These are phyloP conservation scores for Huso huso DNA, from an alignment of 2,797 vertebrate species.

Conservation along the genomic window DNA sequence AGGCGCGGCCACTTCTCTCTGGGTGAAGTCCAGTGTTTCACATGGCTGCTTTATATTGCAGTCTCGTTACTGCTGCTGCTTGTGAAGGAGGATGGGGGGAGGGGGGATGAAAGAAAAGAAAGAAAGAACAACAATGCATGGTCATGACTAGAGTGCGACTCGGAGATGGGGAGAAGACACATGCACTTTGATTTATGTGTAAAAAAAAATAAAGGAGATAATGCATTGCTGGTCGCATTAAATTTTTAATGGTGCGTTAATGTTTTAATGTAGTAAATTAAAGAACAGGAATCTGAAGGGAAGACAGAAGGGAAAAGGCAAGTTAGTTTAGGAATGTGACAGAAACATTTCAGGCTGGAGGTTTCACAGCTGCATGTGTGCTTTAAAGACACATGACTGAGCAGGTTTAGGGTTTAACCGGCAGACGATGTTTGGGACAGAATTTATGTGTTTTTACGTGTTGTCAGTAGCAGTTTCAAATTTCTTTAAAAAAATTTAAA, in stretches of 20 bases:
- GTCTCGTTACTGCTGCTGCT: slow-evolving; percentile 71
- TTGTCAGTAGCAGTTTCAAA: too few species aligned
- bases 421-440: not conserved
- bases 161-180: slow-evolving; percentile 18
- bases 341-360: not conserved
- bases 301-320: slow-evolving; percentile 46
- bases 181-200: not conserved
- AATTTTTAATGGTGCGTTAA: slow-evolving; percentile 47
- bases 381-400: not conserved
- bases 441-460: not conserved
- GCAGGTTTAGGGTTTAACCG: too few species aligned
- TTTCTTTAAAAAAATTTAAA: too few species aligned
- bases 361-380: not conserved
- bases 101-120: slow-evolving; percentile 28
- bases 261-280: slow-evolving; percentile 80
- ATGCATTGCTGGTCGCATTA: slow-evolving; percentile 36
- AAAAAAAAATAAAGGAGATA: slow-evolving; percentile 23
- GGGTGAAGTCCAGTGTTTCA: slow-evolving; percentile 60
- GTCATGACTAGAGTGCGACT: slow-evolving; percentile 36
- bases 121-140: slow-evolving; percentile 33
- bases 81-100: slow-evolving; percentile 31
- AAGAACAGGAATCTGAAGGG: slow-evolving; percentile 82
- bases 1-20: slow-evolving; percentile 27
- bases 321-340: slow-evolving; percentile 47
- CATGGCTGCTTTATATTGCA: slow-evolving; percentile 64